Base-by-base conservation (phyloP, 2,113 vertebrate species). In the Oreotragus oreotragus region DNA sequence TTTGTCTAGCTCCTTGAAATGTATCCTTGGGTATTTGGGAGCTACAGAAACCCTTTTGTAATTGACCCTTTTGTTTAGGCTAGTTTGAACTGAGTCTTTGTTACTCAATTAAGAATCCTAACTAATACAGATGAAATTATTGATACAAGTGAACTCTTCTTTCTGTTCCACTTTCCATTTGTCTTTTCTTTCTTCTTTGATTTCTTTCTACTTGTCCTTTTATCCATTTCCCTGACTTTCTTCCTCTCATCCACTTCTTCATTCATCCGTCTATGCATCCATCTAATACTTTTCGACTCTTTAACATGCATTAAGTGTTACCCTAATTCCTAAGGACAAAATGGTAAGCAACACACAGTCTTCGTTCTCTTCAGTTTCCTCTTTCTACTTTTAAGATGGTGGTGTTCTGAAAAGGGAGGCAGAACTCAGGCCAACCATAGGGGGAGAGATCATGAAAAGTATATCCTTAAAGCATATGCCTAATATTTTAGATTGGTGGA, bases 241-340 rank as follows among this genome's bases (percentile, higher is more conserved):
- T 39, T 60, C 49, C 13, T 66, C 2, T 49, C 23, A 2, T 16
- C 7, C 8, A 5, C 2, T 2, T 7, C 7, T 57, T 27, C 7
- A 27, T n/a, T 17, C 25, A n/a, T 39, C 39, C 30, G 4, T 45
- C 70, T 28, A 7, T 81, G 49, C 12, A n/a, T 16, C 8, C 53
- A n/a, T 14, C 5, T 27, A 13, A 39, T 45, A 11, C 17, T 60
- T 33, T 16, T 19, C 23, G 3, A 14, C 11, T 36, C 7, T 51
- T 77, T 28, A 33, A 6, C 3, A 13, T 23, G 19, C 4, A 3
- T 51, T 39, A 51, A 60, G 7, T 57, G 27, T 23, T 51, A 66
- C 6, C 7, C 76, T 64, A 58, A 39, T 39, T 57, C 45, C 47
- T 5, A 6, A 95, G 64, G 47, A 23, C 39, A 64, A 17, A 84